Evolutionary conservation across 2,888 invertebrate species (phyloP), one percentile per base, ranked within the genome.

Genomic region (Heliothis peltigera): DNA sequence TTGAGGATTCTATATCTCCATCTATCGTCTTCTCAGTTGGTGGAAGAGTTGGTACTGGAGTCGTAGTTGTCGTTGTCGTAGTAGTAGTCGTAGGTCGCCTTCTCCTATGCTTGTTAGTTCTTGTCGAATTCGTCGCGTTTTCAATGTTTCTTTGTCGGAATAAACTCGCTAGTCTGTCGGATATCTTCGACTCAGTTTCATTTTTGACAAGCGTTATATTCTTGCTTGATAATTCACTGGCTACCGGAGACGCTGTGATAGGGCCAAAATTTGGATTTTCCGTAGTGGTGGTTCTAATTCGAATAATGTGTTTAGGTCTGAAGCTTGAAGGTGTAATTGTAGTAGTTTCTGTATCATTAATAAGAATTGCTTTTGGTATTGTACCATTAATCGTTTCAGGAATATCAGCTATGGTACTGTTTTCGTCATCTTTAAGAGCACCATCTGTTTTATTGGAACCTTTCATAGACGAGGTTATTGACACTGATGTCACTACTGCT

Each of bases 401-500:
- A 28, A 61, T 76, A 64, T 86, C 84, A 6, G 81, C 64, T 15
- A 83, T 35, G 12, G 92, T 93, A 51, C 77, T 84, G 64, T 90
- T 91, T 46, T 87, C 87, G 7, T 91, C 91, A 70, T 91, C 91
- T 75, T 85, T 89, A 4, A 71, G 47, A 18, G 64, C 51, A 8
- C 75, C 69, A 67, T 95, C 95, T 15, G 94, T 94, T 85, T 90
- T 94, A 74, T 95, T 95, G 64, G 88, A 89, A 6, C 91, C 94
- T 87, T 95, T 95, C 83, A 95, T 92, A 22, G 95, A 95, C 3
- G 95, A 95, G 25, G 95, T 95, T 71, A 95, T 94, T 7, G 95
- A 95, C 18, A 95, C 91, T 44, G 95, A 95, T 32, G 95, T 95
- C 0, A 95, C 95, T 43, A 95, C 95, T 3, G 95, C 95, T 6